These are phyloP conservation scores for Zenarchopterus dispar DNA, from an alignment of 2,797 vertebrate species.

Conservation along the genomic window DNA sequence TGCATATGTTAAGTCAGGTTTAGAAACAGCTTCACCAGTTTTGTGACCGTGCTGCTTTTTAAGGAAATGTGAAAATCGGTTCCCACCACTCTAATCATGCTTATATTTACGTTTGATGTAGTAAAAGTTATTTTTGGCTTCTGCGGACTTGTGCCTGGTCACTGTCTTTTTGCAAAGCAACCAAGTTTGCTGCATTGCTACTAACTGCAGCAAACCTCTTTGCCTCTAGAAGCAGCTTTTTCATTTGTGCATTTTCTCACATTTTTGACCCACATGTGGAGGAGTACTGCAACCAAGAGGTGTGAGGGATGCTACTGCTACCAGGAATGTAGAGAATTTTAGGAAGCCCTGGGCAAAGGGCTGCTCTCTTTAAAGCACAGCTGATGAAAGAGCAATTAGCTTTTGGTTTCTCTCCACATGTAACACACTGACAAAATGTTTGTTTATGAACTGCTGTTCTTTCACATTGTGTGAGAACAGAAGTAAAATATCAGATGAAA, in stretches of 20 bases:
- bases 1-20: background rate
- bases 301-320: constrained; percentile 51
- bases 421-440: background rate
- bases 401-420: constrained; percentile 13
- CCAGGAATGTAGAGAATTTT: constrained; percentile 68
- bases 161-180: constrained; percentile 3
- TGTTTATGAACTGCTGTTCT: too few species aligned
- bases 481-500: too few species aligned
- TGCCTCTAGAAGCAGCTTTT: constrained; percentile 7
- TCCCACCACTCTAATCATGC: too few species aligned
- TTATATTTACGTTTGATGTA: too few species aligned
- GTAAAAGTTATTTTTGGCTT: background rate
- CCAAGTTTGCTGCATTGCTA: constrained; percentile 34
- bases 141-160: background rate
- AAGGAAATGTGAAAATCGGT: too few species aligned
- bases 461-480: too few species aligned
- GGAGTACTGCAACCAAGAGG: constrained; percentile 37
- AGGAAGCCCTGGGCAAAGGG: constrained; percentile 59
- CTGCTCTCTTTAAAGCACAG: constrained; percentile 14
- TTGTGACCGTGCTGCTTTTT: too few species aligned
- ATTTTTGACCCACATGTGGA: constrained; percentile 56
- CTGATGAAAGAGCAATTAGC: constrained; percentile 23
- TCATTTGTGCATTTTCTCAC: constrained; percentile 10
- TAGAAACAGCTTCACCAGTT: background rate
- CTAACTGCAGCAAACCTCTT: constrained; percentile 33